These are phyloP conservation scores for Tipula helvola DNA, from an alignment of 2,888 invertebrate species.

Conservation along the genomic window DNA sequence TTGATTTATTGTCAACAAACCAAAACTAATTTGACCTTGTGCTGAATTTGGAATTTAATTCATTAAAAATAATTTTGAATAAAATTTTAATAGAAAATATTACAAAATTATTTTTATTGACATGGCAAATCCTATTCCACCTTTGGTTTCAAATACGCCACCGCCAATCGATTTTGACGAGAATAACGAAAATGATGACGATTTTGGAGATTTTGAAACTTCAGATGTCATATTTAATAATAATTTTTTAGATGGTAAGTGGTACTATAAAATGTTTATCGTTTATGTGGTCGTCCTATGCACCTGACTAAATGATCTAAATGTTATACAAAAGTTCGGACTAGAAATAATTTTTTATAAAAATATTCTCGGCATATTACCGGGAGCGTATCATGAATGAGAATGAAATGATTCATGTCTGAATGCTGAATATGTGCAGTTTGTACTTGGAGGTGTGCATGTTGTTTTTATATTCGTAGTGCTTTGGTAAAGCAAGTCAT, in stretches of 20 bases:
- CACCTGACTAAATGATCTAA: no score
- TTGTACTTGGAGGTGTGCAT: no score
- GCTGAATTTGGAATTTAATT: background rate
- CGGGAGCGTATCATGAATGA: no score
- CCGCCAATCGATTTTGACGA: conserved; percentile 40
- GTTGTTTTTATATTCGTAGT: no score
- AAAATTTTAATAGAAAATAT: background rate
- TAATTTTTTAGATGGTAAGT: background rate
- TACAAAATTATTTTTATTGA: background rate
- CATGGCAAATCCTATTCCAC: conserved; percentile 41
- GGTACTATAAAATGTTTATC: background rate
- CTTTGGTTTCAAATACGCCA: conserved; percentile 43
- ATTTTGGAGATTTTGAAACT: conserved; percentile 25
- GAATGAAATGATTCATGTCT: no score
- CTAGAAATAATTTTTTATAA: no score
- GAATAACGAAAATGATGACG: conserved; percentile 37
- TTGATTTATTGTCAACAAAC: background rate
- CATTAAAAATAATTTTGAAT: background rate
- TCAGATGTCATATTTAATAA: conserved; percentile 16
- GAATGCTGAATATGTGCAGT: no score
- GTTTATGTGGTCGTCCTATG: no score
- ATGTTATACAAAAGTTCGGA: no score
- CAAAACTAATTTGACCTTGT: background rate
- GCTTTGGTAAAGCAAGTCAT: no score
- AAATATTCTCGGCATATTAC: no score